Evolutionary conservation across 2,113 vertebrate species (phyloP).

Genomic region (Nycticryphes semicollaris): DNA sequence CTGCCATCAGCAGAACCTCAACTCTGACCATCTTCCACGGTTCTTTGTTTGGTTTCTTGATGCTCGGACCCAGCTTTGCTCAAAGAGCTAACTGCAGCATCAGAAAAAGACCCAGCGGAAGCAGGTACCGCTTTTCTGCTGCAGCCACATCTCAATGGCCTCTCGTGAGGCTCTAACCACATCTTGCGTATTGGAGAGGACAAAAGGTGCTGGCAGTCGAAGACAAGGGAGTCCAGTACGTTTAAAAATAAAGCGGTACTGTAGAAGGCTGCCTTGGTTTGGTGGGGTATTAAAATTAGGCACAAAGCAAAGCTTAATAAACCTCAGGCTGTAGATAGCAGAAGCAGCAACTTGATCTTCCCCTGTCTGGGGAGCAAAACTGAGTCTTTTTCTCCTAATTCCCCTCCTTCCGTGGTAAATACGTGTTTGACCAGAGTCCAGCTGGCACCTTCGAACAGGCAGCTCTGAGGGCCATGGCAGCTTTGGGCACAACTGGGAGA

Average conservation of each 20-base stretch:
- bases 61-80: neutral
- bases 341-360: neutral
- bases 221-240: neutral
- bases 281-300: conserved; percentile 49
- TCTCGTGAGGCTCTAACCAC: conserved; percentile 14
- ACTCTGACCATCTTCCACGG: neutral
- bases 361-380: neutral
- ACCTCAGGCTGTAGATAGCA: conserved; percentile 37
- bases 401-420: neutral
- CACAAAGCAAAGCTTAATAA: neutral
- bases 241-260: conserved; percentile 59
- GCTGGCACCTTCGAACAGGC: neutral
- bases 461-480: neutral
- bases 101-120: neutral
- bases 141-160: neutral
- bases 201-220: neutral
- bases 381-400: neutral
- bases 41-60: neutral
- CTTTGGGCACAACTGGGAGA: neutral
- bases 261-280: conserved; percentile 13
- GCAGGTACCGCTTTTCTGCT: neutral
- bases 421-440: neutral
- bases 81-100: neutral
- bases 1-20: neutral
- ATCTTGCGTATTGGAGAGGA: neutral